Evolutionary conservation across 2,113 vertebrate species (phyloP).

Genomic region (Willisornis vidua): DNA sequence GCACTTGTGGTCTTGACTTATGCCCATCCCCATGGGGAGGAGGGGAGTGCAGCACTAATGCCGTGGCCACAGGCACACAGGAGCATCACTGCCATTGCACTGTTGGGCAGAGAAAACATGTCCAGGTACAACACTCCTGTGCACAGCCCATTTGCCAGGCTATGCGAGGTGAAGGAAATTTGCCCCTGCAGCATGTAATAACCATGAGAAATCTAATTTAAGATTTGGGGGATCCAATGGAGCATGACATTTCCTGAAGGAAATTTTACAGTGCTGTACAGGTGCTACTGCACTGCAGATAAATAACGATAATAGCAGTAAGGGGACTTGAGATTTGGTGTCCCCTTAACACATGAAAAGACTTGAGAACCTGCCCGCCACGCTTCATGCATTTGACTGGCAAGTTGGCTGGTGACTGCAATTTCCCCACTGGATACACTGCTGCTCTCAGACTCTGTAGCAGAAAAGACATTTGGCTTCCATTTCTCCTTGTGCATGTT

Average conservation of each 20-base stretch:
- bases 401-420: not conserved
- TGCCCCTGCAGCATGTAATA: not conserved
- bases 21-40: not conserved
- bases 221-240: not conserved
- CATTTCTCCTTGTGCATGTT: not conserved
- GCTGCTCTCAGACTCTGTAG: not conserved
- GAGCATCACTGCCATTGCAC: not conserved
- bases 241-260: not conserved
- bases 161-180: not conserved
- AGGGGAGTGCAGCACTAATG: rapidly evolving
- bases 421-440: not conserved
- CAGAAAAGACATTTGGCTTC: not conserved
- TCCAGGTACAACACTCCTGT: rapidly evolving
- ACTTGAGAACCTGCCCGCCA: not conserved
- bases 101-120: not conserved
- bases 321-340: not conserved
- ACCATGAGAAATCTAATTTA: not conserved
- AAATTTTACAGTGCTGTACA: not conserved
- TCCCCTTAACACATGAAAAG: not conserved
- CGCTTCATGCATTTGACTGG: not conserved
- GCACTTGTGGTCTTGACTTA: rapidly evolving
- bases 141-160: not conserved
- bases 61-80: no score
- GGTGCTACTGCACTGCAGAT: conserved; percentile 20
- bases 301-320: not conserved